A percentile compares a stretch with the other conserved stretches of the same genome.
These are phyloP conservation scores for Falco cherrug DNA, from an alignment of 2,797 vertebrate species.

Conservation along the genomic window DNA sequence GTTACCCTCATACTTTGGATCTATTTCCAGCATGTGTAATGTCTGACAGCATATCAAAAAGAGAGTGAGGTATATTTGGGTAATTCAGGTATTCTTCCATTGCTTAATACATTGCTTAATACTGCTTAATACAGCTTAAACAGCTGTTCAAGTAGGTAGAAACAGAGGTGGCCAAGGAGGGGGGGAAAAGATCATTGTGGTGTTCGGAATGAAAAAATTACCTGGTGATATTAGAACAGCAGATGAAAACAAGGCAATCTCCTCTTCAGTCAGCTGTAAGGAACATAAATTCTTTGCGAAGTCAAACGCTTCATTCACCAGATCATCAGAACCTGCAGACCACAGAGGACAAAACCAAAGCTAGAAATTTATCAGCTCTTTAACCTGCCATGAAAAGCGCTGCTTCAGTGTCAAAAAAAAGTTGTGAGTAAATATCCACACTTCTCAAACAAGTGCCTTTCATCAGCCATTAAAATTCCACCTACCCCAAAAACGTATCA, in stretches of 20 bases:
- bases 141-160: background rate
- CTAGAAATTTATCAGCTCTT: constrained; percentile 18
- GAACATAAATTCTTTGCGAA: constrained; percentile 99
- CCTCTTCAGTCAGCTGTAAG: constrained; percentile 97
- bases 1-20: background rate
- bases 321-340: constrained; percentile 92
- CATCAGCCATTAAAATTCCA: background rate
- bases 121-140: background rate
- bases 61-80: background rate
- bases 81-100: background rate
- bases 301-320: constrained; percentile 97
- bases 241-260: constrained; percentile 98
- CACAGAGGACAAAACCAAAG: constrained; percentile 47
- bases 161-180: background rate
- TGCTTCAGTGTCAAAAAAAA: background rate
- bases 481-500: background rate
- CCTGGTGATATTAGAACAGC: constrained; percentile 99
- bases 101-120: background rate
- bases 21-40: background rate
- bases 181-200: background rate
- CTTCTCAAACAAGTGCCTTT: background rate
- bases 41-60: background rate
- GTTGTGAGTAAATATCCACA: background rate
- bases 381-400: background rate
- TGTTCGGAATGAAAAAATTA: constrained; percentile 64